Evolutionary conservation across 2,797 vertebrate genomes (phyloP), one percentile per base, ranked within the genome.

Genomic region (Miichthys miiuy): DNA sequence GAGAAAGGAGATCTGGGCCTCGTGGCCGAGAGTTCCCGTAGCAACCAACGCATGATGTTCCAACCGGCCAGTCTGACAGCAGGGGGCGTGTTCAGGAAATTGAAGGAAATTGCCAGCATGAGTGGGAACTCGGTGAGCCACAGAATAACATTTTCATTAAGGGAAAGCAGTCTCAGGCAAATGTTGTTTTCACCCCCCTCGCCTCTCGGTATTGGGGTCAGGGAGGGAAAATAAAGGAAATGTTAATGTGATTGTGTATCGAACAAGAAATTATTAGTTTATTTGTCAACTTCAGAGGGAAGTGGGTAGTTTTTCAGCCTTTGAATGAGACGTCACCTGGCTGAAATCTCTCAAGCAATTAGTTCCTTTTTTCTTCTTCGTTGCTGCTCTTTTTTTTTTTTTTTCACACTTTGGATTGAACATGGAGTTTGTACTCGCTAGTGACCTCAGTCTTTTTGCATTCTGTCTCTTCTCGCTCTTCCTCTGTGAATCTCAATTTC

Each of bases 1-100:
- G 97, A 98, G 92, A 96, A 93, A 62, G 97, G 97, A 0, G 97
- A 98, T 23, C 69, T 98, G 77, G 97, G 97, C 66, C 93, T 98
- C 16, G 97, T 98, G 85, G 97, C 97, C 0, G 97, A 98, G 93
- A 97, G 92, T 81, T 97, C 97, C 87, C 96, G 97, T 72, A 96
- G 96, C 91, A 98, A 96, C 81, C 97, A 98, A 88, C 94, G 96
- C 66, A 97, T 93, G 69, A 95, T 98, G 97, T 95, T 97, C 87
- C 93, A 95, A 0, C 97, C 97, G 0, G 96, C 96, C 5, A 95
- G 91, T 5, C 96, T 98, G 81, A 96, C 94, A 0, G 95, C 93
- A 25, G 56, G 87, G 3, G 95, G 95, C 8, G 97, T 98, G 80
- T 96, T 97, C 78, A 75, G 79, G 93, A 97, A 96, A 84, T 93